Evolutionary conservation across 2,113 vertebrate genomes (phyloP).

Genomic region (Nycticorax nycticorax): DNA sequence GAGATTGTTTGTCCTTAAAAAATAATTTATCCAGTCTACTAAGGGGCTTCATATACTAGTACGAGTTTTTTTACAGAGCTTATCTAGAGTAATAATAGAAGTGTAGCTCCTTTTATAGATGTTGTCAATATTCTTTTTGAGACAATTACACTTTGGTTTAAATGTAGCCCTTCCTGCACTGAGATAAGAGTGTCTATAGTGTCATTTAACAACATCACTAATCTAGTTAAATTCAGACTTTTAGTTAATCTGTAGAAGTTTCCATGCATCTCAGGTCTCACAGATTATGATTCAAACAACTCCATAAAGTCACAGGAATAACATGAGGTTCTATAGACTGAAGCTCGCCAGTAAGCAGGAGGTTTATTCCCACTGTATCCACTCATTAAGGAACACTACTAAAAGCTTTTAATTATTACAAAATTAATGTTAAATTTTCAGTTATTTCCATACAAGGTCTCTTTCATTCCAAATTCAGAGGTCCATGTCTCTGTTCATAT

Average conservation of each 20-base stretch:
- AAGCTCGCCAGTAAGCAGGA: not conserved
- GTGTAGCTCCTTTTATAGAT: not conserved
- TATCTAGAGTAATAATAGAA: not conserved
- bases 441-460: not conserved
- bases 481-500: not conserved
- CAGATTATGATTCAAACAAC: not conserved
- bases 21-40: not conserved
- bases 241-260: not conserved
- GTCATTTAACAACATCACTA: not conserved
- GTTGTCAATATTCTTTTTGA: not conserved
- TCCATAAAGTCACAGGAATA: not conserved
- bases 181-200: not conserved
- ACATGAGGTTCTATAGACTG: not conserved
- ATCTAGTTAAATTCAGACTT: not conserved
- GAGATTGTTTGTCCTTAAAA: not conserved
- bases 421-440: not conserved
- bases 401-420: not conserved
- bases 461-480: not conserved
- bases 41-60: not conserved
- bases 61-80: not conserved
- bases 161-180: accelerated
- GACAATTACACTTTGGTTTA: not conserved
- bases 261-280: not conserved
- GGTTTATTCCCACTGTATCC: accelerated
- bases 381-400: not conserved